Evolutionary conservation across 2,797 vertebrate species (phyloP), one percentile per base, ranked within the genome.

Genomic region (Hippoglossus hippoglossus): DNA sequence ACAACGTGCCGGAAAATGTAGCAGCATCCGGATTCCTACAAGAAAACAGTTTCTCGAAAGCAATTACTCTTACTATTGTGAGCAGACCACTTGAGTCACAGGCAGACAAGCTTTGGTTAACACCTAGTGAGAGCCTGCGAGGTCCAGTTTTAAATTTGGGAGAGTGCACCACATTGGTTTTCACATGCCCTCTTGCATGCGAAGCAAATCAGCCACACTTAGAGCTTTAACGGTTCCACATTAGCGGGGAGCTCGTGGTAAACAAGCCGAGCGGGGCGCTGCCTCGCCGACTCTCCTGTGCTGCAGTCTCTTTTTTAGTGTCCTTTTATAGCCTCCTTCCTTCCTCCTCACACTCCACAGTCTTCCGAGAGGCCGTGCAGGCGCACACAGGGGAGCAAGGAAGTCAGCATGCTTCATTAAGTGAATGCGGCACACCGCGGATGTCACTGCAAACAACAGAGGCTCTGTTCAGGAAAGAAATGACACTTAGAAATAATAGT

Each of bases 361-460:
- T 86, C 89, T 75, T 86, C 85, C 24, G 80, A 80, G 77, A 79
- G 83, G 84, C 83, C 62, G 57, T 67, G 83, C 89, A 66, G 90
- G 75, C 90, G 31, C 54, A 59, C 90, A 25, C 76, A 56, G 87
- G 91, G 92, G 90, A 89, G 85, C n/a, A 41, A 89, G 93, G 92
- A 93, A 94, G 93, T 93, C 89, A 58, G 87, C 83, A 84, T 79
- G 92, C 84, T 93, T 93, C 91, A 91, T 92, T 94, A 94, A 88
- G 83, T 73, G 89, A 92, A 89, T 78, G 76, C 62, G 80, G 84
- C 84, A 50, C 84, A 76, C 80, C 78, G 80, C 59, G 82, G 81
- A 78, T 83, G 81, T 90, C 87, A 66, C 67, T 57, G 83, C 55
- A 75, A 85, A 95, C 93, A 95, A 93, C 90, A 81, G 84, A 79